A percentile compares a stretch with the other conserved stretches of the same genome.
Evolutionary conservation across 2,113 vertebrate genomes (phyloP).

Genomic region (Halichoerus grypus): DNA sequence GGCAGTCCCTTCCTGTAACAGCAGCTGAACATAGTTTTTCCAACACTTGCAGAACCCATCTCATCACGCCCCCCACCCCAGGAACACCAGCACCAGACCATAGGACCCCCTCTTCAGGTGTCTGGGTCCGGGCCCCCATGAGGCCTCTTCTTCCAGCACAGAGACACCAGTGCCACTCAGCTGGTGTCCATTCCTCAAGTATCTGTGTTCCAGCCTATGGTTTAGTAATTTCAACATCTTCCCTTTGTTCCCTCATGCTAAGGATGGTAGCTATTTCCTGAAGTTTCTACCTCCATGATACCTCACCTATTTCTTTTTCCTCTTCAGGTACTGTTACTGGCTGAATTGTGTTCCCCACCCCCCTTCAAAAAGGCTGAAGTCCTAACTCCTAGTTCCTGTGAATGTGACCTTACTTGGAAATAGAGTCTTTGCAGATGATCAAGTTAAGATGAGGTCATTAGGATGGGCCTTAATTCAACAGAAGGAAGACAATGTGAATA

Average conservation of each 20-base stretch:
- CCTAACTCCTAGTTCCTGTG: not conserved
- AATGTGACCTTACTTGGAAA: constrained; percentile 47
- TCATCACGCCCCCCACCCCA: not conserved
- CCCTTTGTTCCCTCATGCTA: not conserved
- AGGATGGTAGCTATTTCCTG: not conserved
- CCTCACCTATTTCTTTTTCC: not conserved
- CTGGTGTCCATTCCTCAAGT: not conserved
- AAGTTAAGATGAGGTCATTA: not conserved
- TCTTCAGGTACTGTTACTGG: not conserved
- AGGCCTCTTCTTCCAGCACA: not conserved
- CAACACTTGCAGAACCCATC: not conserved
- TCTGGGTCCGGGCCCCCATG: not conserved
- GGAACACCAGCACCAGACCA: not conserved
- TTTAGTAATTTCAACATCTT: constrained; percentile 37
- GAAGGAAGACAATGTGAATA: constrained; percentile 1
- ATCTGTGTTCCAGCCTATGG: not conserved
- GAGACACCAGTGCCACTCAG: not conserved
- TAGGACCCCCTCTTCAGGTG: not conserved
- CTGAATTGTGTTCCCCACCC: not conserved
- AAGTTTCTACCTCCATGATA: not conserved
- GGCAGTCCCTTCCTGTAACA: not conserved
- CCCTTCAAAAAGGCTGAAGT: not conserved
- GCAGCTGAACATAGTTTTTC: constrained; percentile 15
- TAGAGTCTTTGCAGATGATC: not conserved
- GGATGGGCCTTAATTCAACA: constrained; percentile 3